phyloP scores from a whole-genome alignment of 2,797 vertebrate genomes.

The Cichlasoma orientale region DNA sequence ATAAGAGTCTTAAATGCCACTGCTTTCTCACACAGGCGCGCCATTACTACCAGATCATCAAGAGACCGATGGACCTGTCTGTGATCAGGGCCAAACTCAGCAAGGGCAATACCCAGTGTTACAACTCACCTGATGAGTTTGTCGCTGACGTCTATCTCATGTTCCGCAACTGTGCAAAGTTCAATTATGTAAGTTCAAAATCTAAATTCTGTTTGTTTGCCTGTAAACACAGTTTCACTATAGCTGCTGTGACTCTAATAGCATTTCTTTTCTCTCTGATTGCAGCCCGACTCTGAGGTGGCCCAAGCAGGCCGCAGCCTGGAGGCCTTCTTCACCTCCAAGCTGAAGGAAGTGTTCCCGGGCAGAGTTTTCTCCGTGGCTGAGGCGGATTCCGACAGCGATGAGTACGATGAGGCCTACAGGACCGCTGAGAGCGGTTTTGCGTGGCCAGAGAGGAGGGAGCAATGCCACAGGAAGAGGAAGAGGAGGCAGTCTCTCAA shows the following conservation, averaged over 20 bases:
- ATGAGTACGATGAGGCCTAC: conserved; percentile 87
- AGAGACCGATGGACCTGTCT: conserved; percentile 96
- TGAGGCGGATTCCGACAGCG: conserved; percentile 90
- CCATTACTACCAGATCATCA: conserved; percentile 99
- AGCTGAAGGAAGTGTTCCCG: conserved; percentile 89
- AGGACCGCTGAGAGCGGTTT: conserved; percentile 79
- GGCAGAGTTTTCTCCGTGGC: conserved; percentile 82
- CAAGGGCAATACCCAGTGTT: conserved; percentile 85
- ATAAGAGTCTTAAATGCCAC: neutral
- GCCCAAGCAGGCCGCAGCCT: conserved; percentile 94
- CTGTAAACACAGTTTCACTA: neutral
- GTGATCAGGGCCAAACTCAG: conserved; percentile 89
- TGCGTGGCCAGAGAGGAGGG: conserved; percentile 89
- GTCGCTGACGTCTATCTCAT: conserved; percentile 93
- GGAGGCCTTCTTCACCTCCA: conserved; percentile 88
- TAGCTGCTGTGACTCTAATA: neutral
- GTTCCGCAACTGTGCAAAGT: conserved; percentile 98
- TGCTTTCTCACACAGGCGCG: conserved; percentile 83
- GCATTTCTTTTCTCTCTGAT: conserved; percentile 4
- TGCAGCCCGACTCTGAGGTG: conserved; percentile 95
- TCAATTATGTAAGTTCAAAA: conserved; percentile 92
- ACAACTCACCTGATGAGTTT: conserved; percentile 88
- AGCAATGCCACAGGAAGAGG: conserved; percentile 91
- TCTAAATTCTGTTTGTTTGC: neutral
- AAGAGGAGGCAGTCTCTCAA: conserved; percentile 90